Base-by-base conservation (phyloP, 2,113 vertebrate genomes). In the Leucoraja erinaceus region DNA sequence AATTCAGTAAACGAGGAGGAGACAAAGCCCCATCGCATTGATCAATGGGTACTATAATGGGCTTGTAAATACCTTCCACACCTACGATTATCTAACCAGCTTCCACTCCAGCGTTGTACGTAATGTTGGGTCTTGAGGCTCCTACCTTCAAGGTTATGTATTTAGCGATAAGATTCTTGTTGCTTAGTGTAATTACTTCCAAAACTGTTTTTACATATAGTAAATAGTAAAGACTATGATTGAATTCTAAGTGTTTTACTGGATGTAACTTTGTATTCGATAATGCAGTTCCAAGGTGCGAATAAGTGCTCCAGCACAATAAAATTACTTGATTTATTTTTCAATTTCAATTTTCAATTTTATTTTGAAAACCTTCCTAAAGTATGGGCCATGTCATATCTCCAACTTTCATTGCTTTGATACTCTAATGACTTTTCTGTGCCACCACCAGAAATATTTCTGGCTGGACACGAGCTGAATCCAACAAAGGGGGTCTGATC, bases 1-100 rank as follows among this genome's bases (percentile, higher is more conserved):
- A 70, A 38, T 90, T n/a, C 61, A 90, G 88, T 16, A 38, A 63
- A 47, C 88, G n/a, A 70, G 88, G 88, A 70, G 88, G 88, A 90
- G 88, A 38, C 66, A 70, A 66, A 68, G 70, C 88, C 38, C 0
- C n/a, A 70, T 4, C 2, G 10, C 14, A 33, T 63, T 70, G 88
- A 90, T 90, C 63, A 70, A 90, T 90, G 18, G 20, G 16, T 90
- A 22, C 38, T 70, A 59, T 90, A 70, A 90, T 90, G 38, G 63
- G 88, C 63, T 70, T 38, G 31, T 25, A 70, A 90, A 90, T 90
- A 68, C 88, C 66, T 90, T 11, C 66, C 33, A 68, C 31, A 38
- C 63, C 63, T 90, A 56, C 56, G 1, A 25, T 54, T 25, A 61
- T 61, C 81, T 61, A 54, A 3, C 56, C n/a, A 5, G 56, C 81